Conservation (phyloP, 2,113 vertebrate species). For the Oreochromis niloticus region DNA sequence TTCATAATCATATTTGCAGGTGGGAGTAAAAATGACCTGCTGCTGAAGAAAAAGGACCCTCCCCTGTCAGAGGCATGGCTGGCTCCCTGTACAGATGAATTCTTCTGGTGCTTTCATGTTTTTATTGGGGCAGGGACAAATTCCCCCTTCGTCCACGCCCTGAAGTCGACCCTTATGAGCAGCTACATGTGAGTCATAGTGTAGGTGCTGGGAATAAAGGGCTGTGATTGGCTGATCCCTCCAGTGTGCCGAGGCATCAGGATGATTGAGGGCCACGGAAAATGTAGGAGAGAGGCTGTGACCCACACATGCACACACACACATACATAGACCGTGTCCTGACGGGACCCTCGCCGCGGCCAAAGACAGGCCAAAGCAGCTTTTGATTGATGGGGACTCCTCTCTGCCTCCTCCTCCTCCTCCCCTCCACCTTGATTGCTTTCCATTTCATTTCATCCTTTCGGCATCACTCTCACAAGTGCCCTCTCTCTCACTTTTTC, state of each 20-base stretch:
- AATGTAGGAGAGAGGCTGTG: background rate
- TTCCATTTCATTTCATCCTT: slow-evolving; percentile 40
- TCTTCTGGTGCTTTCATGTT: background rate
- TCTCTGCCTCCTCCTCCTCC: background rate
- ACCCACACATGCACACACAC: background rate
- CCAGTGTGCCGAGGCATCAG: background rate
- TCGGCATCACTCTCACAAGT: slow-evolving; percentile 5
- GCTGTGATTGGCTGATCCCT: slow-evolving; percentile 14
- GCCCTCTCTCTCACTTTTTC: background rate
- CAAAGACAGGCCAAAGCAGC: slow-evolving; percentile 42
- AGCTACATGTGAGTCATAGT: background rate
- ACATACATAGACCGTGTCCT: slow-evolving; percentile 8
- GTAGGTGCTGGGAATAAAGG: background rate
- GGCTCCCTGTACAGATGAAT: background rate
- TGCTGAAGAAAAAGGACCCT: background rate
- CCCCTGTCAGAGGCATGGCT: background rate
- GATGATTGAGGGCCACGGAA: slow-evolving; percentile 41
- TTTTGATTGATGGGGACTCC: slow-evolving; percentile 56
- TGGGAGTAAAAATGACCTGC: background rate
- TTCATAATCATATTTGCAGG: background rate
- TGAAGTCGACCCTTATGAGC: background rate
- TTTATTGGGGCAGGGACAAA: background rate
- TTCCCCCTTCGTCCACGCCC: background rate
- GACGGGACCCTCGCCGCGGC: slow-evolving; percentile 9
- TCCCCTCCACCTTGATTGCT: slow-evolving; percentile 22